Base-by-base conservation (phyloP, 37 sponge, comb jelly and placozoan genomes). In the Ianthella basta region DNA sequence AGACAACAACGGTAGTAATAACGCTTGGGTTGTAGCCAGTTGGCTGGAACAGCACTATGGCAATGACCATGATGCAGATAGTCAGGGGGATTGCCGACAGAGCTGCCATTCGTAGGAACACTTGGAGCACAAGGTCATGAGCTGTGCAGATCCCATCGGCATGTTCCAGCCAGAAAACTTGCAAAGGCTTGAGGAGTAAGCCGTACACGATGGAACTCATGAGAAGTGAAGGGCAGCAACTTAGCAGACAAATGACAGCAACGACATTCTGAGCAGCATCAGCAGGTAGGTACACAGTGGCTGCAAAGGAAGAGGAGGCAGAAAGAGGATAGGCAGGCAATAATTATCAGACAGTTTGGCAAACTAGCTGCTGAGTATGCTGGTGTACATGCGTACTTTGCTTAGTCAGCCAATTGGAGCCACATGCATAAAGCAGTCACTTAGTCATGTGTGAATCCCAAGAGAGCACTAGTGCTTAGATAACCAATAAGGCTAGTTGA, bases 201-300 rank as follows among this genome's bases (percentile, higher is more conserved):
- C 85, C 81, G 82, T 85, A 86, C 54, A 94, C 82, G 41, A 94
- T 90, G 79, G 91, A 90, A 36, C 91, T 94, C 91, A 94, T 90
- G 84, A 94, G 90, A 64, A 94, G 91, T 12, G 94, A 88, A 30
- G 86, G 82, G 65, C 88, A 90, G 64, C 94, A 94, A 40, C 89
- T 90, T 56, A 87, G 72, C 8, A 94, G 72, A 57, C 94, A 94
- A 15, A 88, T 87, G 21, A 90, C 89, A 4, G 94, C 90, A 82
- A 90, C 75, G 24, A 94, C 72, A 57, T 90, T 91, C 21, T 84
- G 35, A 0, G 86, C 63, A n/a, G 35, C 34, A 14, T 60, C 50
- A 0, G 88, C 90, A 56, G 36, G 67, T 24, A 87, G 55, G 41
- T 94, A 94, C 0, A 89, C 88, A 0, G 88, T 85, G 56, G 91